Percentiles rank a stretch among this genome's conserved stretches.
Evolutionary conservation across 2,113 vertebrate species (phyloP).

Genomic region (Coptodon bakossiorum): DNA sequence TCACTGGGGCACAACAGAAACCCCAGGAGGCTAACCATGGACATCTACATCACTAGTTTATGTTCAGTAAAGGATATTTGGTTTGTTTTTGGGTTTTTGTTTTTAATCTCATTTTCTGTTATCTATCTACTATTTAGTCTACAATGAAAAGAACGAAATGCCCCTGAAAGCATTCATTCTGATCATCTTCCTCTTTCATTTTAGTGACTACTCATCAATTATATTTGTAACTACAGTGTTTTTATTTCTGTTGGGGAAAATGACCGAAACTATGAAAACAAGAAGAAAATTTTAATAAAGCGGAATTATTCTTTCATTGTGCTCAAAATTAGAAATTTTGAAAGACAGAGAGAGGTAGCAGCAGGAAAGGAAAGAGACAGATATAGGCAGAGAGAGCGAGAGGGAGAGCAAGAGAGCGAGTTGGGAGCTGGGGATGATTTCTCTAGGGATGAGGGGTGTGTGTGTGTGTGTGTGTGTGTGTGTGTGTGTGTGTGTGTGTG

Average conservation of each 20-base stretch:
- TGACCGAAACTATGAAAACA: neutral
- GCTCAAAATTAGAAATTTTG: conserved; percentile 1
- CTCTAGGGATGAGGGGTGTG: conserved; percentile 65
- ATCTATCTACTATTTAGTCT: neutral
- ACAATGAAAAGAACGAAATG: neutral
- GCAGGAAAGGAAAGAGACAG: conserved; percentile 5
- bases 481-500: neutral
- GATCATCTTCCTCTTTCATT: neutral
- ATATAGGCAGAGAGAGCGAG: conserved; percentile 17
- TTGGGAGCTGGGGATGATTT: conserved; percentile 69
- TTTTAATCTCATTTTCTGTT: neutral
- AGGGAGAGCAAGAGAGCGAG: conserved; percentile 42
- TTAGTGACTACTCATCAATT: neutral
- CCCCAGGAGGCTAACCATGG: neutral
- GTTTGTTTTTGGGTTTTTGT: neutral
- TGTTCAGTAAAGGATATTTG: neutral
- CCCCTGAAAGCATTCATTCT: neutral
- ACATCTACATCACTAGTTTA: neutral
- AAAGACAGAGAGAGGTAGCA: neutral
- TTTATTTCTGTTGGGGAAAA: neutral
- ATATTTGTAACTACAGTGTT: neutral
- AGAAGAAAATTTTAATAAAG: neutral
- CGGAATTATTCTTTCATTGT: neutral
- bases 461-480: neutral
- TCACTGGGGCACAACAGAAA: neutral